These are phyloP conservation scores for Menidia menidia DNA, from an alignment of 2,797 vertebrate species.

Conservation along the genomic window DNA sequence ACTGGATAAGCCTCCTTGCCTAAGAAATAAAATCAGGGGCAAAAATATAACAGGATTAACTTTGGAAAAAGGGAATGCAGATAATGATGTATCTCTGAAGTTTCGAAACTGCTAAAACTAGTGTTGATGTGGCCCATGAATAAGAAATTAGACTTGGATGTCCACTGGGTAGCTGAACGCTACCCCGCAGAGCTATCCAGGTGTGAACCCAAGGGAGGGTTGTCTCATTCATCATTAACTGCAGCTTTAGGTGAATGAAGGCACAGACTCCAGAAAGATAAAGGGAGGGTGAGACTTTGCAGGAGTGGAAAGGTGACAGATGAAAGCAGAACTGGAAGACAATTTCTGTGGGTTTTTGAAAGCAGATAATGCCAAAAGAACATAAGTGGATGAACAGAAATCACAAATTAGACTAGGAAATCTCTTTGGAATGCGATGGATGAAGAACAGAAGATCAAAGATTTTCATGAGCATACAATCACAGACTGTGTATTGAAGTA, in stretches of 20 bases:
- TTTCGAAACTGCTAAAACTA: slow-evolving; percentile 18
- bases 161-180: slow-evolving; percentile 45
- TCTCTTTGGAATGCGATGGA: slow-evolving; percentile 23
- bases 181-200: slow-evolving; percentile 48
- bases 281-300: slow-evolving; percentile 26
- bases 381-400: slow-evolving; percentile 18
- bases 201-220: slow-evolving; percentile 47
- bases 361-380: slow-evolving; percentile 45
- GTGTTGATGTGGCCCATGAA: slow-evolving; percentile 64
- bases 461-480: slow-evolving; percentile 16
- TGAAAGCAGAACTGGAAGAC: slow-evolving; percentile 41
- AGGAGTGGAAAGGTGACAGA: slow-evolving; percentile 49
- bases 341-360: slow-evolving; percentile 53
- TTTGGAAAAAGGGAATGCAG: slow-evolving; percentile 38
- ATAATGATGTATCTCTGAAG: slow-evolving; percentile 39
- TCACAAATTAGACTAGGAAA: slow-evolving; percentile 13
- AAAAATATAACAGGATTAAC: slow-evolving; percentile 26
- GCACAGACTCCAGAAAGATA: slow-evolving; percentile 36
- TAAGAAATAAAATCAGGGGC: too few species aligned
- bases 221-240: slow-evolving; percentile 75
- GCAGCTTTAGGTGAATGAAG: slow-evolving; percentile 65
- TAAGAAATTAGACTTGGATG: slow-evolving; percentile 59
- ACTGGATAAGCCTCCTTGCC: too few species aligned
- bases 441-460: not conserved
- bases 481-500: slow-evolving; percentile 3